Evolutionary conservation across 53 echinoderm and acorn worm species (phyloP).

Genomic region (Hippasteria phrygiana): DNA sequence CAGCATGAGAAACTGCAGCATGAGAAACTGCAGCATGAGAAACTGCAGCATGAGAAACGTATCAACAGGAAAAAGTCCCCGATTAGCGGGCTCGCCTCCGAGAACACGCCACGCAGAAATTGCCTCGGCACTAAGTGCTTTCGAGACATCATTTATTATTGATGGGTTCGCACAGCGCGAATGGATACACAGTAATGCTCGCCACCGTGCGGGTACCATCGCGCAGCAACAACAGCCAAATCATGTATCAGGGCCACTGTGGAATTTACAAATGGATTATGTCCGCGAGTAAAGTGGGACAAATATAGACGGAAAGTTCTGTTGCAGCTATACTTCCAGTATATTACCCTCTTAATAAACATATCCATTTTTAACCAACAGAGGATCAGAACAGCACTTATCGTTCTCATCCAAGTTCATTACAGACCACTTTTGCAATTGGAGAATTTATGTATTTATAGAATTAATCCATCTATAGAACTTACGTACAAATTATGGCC

Average conservation of each 20-base stretch:
- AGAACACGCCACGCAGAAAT: not conserved
- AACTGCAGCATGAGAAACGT: not conserved
- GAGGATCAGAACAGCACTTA: not conserved
- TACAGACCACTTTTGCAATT: no score
- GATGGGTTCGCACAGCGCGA: not conserved
- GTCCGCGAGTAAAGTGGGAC: not conserved
- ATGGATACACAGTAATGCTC: not conserved
- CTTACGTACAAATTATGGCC: no score
- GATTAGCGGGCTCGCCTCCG: not conserved
- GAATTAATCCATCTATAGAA: no score
- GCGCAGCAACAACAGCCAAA: not conserved
- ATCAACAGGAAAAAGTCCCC: not conserved
- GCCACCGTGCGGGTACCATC: not conserved
- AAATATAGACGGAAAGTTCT: not conserved
- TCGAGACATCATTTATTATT: not conserved
- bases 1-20: no score
- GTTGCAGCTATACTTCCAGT: not conserved
- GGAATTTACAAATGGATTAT: conserved; percentile 10
- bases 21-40: no score
- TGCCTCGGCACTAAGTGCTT: not conserved
- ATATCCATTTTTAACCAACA: not conserved
- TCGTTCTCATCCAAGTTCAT: not conserved
- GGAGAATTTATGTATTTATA: no score
- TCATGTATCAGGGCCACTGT: not conserved
- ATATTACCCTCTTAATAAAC: not conserved